phyloP scores from a whole-genome alignment of 2,888 invertebrate species.

The Germaria angustata region DNA sequence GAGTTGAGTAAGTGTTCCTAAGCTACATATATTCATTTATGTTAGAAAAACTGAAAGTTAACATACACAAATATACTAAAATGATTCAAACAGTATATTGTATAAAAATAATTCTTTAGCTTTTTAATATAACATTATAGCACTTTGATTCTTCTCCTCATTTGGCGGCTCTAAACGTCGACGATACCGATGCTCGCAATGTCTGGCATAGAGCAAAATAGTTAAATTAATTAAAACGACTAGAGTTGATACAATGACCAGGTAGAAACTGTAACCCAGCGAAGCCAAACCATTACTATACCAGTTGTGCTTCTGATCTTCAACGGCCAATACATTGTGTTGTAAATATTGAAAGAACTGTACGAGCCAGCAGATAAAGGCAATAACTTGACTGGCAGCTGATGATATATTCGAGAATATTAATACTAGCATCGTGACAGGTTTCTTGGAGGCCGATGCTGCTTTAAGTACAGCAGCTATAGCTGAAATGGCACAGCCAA shows the following conservation, averaged over 20 bases:
- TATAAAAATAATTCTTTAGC: background rate
- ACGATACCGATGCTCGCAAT: conserved; percentile 74
- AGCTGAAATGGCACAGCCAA: conserved; percentile 79
- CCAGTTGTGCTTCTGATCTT: conserved; percentile 90
- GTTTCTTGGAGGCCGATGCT: conserved; percentile 78
- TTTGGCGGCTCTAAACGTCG: conserved; percentile 75
- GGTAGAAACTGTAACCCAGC: conserved; percentile 92
- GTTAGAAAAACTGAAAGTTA: background rate
- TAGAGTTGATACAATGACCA: conserved; percentile 77
- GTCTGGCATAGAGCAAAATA: conserved; percentile 75
- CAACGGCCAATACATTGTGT: conserved; percentile 89
- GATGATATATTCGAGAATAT: conserved; percentile 78
- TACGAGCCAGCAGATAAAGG: conserved; percentile 89
- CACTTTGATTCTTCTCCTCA: conserved; percentile 78
- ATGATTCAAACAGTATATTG: background rate
- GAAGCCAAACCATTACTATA: conserved; percentile 89
- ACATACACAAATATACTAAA: conserved; percentile 2
- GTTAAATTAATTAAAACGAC: conserved; percentile 77
- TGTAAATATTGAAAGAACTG: conserved; percentile 91
- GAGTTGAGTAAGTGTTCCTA: background rate
- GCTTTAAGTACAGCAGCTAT: conserved; percentile 79
- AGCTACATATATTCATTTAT: background rate
- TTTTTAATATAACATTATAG: conserved; percentile 79
- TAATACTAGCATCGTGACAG: conserved; percentile 77
- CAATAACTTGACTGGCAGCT: conserved; percentile 88